Conservation (phyloP, 1,140 invertebrate species). For the Limonius californicus region DNA sequence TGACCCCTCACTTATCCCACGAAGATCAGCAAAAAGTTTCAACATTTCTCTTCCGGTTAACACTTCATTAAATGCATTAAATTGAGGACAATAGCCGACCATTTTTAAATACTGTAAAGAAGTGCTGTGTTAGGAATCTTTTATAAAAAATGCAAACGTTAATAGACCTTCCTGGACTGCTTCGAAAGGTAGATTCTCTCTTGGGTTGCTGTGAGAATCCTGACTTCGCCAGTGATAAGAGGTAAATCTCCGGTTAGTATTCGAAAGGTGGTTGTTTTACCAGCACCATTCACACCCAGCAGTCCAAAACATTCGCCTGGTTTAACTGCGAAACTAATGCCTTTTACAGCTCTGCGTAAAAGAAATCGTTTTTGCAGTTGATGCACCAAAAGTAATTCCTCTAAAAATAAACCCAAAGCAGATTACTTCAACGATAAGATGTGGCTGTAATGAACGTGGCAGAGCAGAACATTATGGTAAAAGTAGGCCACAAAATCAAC, state of each 20-base stretch:
- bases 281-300: conserved; percentile 76
- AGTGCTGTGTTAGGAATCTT: too few relatives aligned
- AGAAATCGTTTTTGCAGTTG: conserved; percentile 42
- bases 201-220: neutral
- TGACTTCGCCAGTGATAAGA: conserved; percentile 50
- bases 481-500: too few relatives aligned
- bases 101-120: conserved; percentile 1
- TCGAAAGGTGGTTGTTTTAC: conserved; percentile 83
- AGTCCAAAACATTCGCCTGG: conserved; percentile 83
- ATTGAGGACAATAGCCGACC: conserved; percentile 72
- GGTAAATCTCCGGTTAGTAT: conserved; percentile 70
- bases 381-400: too few relatives aligned
- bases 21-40: conserved; percentile 66
- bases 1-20: conserved; percentile 56
- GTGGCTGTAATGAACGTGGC: too few relatives aligned
- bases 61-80: conserved; percentile 75
- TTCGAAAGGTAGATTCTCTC: neutral
- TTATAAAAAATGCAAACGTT: too few relatives aligned
- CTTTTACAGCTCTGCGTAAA: conserved; percentile 59
- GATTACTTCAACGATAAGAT: too few relatives aligned
- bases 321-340: conserved; percentile 65
- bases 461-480: too few relatives aligned
- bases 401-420: too few relatives aligned
- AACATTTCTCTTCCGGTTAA: conserved; percentile 77
- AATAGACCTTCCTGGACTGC: neutral